phyloP scores from a whole-genome alignment of 2,113 vertebrate species.

The Potamarius usumacintae region DNA sequence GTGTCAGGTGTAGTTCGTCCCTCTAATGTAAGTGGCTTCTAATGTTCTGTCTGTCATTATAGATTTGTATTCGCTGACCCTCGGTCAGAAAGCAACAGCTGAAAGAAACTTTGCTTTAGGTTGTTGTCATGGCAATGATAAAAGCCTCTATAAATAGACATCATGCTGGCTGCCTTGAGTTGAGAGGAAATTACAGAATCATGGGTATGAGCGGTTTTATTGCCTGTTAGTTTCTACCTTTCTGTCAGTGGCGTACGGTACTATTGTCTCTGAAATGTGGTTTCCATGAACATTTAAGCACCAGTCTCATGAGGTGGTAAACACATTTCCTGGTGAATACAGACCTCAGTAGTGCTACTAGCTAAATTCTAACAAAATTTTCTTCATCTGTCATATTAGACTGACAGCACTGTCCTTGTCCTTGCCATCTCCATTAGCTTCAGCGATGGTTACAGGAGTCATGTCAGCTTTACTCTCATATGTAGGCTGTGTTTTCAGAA shows the following conservation, averaged over 20 bases:
- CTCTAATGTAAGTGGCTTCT: constrained; percentile 16
- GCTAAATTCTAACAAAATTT: constrained; percentile 16
- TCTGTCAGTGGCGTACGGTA: not conserved
- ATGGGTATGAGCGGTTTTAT: constrained; percentile 28
- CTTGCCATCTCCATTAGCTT: not conserved
- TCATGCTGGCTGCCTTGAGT: constrained; percentile 44
- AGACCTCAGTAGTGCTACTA: constrained; percentile 10
- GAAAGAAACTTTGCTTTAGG: constrained; percentile 45
- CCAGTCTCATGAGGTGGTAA: constrained; percentile 49
- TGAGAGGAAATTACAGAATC: constrained; percentile 48
- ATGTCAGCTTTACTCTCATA: not conserved
- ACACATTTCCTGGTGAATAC: constrained; percentile 32
- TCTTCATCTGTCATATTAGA: constrained; percentile 1
- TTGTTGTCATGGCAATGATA: constrained; percentile 49
- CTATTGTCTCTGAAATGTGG: constrained; percentile 18
- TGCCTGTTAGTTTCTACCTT: constrained; percentile 15
- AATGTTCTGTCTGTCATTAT: constrained; percentile 9
- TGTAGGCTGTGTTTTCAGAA: not conserved
- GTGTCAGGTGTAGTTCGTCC: constrained; percentile 10
- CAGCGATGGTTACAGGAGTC: constrained; percentile 15
- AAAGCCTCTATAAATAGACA: constrained; percentile 54
- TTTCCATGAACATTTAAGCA: constrained; percentile 39
- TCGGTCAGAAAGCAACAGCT: constrained; percentile 41
- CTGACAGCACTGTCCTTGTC: constrained; percentile 9
- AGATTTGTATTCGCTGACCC: constrained; percentile 20